Percentiles rank a stretch among this genome's conserved stretches.
phyloP scores from a whole-genome alignment of 2,888 invertebrate species.

The Cepaea hortensis region DNA sequence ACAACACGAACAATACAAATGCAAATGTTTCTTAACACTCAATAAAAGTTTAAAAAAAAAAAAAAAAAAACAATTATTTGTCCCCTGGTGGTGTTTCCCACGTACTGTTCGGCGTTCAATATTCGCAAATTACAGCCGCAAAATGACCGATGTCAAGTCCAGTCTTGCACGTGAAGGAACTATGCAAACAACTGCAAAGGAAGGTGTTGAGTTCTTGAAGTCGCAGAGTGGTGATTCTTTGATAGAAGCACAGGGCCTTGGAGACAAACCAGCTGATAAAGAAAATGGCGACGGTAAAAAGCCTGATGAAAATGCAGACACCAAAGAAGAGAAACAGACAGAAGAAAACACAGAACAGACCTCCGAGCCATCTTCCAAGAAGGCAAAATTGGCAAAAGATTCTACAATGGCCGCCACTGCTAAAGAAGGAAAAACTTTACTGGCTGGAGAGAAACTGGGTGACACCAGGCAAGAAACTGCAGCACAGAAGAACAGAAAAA shows the following conservation, averaged over 20 bases:
- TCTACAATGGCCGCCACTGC: slow-evolving; percentile 74
- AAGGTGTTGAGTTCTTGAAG: slow-evolving; percentile 66
- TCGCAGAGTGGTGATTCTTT: slow-evolving; percentile 62
- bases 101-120: slow-evolving; percentile 56
- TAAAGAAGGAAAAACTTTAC: slow-evolving; percentile 70
- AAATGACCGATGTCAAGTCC: slow-evolving; percentile 69
- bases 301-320: slow-evolving; percentile 69
- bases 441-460: slow-evolving; percentile 70
- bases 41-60: too few relatives aligned
- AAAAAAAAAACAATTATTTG: too few relatives aligned
- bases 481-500: slow-evolving; percentile 49
- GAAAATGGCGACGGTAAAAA: slow-evolving; percentile 52
- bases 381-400: slow-evolving; percentile 67
- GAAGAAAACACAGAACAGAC: slow-evolving; percentile 61
- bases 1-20: too few relatives aligned
- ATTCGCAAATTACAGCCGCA: slow-evolving; percentile 55
- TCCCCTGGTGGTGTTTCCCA: slow-evolving; percentile 59
- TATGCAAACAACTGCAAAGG: slow-evolving; percentile 73
- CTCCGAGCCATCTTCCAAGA: slow-evolving; percentile 65
- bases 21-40: too few relatives aligned
- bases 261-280: slow-evolving; percentile 53
- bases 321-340: slow-evolving; percentile 69
- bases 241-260: slow-evolving; percentile 62
- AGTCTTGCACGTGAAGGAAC: slow-evolving; percentile 67
- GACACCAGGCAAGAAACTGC: slow-evolving; percentile 69